A percentile compares a stretch with the other conserved stretches of the same genome.
phyloP scores from a whole-genome alignment of 2,797 vertebrate genomes.

The Enteromius radiatus region DNA sequence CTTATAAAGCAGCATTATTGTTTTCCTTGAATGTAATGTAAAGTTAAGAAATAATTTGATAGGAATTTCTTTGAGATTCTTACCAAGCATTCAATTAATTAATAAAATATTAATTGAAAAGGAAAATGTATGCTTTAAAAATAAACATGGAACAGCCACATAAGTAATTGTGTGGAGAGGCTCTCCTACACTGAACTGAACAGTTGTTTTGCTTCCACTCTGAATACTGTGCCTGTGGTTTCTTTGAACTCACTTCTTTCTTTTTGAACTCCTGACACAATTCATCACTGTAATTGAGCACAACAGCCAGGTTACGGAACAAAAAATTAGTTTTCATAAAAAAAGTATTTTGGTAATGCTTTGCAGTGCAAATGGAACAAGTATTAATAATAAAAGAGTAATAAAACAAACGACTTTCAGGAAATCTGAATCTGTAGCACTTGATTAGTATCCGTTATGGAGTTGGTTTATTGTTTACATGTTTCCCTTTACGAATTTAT shows the following conservation, averaged over 20 bases:
- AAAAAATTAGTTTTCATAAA: slow-evolving; percentile 18
- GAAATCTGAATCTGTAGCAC: not conserved
- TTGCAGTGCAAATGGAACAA: not conserved
- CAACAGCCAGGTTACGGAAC: not conserved
- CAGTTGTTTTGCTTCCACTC: slow-evolving; percentile 19
- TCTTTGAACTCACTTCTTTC: slow-evolving; percentile 27
- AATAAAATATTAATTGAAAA: not conserved
- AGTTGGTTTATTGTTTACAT: no score
- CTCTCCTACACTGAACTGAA: not conserved
- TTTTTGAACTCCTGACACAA: slow-evolving; percentile 47
- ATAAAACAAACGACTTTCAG: not conserved
- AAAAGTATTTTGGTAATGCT: not conserved
- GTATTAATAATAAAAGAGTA: not conserved
- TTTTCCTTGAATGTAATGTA: not conserved
- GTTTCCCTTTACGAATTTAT: no score
- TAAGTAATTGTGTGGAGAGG: not conserved
- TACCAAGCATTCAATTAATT: not conserved
- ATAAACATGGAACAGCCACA: not conserved
- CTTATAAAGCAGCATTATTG: no score
- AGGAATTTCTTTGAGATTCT: not conserved
- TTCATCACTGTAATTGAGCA: slow-evolving; percentile 39
- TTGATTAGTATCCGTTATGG: no score
- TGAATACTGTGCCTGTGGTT: slow-evolving; percentile 11
- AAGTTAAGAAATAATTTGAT: not conserved
- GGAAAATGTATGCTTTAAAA: not conserved